These are phyloP conservation scores for Drosophila kohkoa DNA, from an alignment of 1,140 invertebrate genomes.

Conservation along the genomic window DNA sequence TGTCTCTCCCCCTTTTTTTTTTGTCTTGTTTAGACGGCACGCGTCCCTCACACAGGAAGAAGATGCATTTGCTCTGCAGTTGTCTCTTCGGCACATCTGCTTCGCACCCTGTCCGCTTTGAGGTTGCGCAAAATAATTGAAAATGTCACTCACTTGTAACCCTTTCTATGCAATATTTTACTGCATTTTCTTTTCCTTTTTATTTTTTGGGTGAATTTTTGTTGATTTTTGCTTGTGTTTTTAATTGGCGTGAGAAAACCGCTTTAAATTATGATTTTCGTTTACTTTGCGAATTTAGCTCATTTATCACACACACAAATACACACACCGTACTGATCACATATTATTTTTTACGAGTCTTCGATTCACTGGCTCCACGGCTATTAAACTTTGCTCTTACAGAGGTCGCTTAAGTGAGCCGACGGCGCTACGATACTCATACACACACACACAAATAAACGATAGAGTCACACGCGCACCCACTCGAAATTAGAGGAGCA, in stretches of 20 bases:
- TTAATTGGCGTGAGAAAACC: neutral
- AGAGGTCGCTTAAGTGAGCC: slow-evolving; percentile 5
- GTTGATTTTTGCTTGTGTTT: slow-evolving; percentile 15
- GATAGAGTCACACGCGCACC: slow-evolving; percentile 10
- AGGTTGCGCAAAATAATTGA: slow-evolving; percentile 25
- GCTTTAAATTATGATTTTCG: neutral
- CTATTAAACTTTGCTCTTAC: slow-evolving; percentile 54
- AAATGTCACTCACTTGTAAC: slow-evolving; percentile 49
- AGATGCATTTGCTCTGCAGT: slow-evolving; percentile 19
- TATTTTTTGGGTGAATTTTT: neutral
- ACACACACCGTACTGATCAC: slow-evolving; percentile 22
- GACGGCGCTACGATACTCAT: slow-evolving; percentile 3
- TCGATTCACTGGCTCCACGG: slow-evolving; percentile 29
- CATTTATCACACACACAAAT: slow-evolving; percentile 26
- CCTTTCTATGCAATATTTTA: slow-evolving; percentile 25
- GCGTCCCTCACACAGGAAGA: slow-evolving; percentile 69
- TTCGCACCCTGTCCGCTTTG: neutral
- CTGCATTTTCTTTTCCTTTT: slow-evolving; percentile 14
- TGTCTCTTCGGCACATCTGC: slow-evolving; percentile 33
- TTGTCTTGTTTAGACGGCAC: slow-evolving; percentile 30
- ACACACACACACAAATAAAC: slow-evolving; percentile 6
- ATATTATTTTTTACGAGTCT: slow-evolving; percentile 27
- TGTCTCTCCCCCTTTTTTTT: neutral
- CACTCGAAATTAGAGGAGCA: slow-evolving; percentile 12
- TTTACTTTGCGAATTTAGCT: slow-evolving; percentile 17